Base-by-base conservation (phyloP, 2,113 vertebrate species). In the Vulpes lagopus region DNA sequence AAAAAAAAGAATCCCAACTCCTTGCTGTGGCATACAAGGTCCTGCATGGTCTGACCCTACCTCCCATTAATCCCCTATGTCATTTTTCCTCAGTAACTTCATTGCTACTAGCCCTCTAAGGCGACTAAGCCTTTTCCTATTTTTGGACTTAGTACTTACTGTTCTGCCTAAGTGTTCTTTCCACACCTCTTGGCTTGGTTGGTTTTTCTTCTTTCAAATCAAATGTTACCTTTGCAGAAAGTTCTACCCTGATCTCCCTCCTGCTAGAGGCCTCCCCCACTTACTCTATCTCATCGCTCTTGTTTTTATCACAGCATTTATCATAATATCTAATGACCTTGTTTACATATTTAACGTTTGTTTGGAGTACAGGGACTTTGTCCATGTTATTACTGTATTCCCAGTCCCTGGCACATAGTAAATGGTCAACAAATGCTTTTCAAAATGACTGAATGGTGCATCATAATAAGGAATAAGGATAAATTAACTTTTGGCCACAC, bases 381-480 rank as follows among this genome's bases (percentile, higher is more conserved):
- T 95, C 35, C 76, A 89, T 35, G 71, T 81, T 76, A 91, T 32
- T 81, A 16, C 73, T 92, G 11, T 76, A 89, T 69, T 92, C n/a
- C 64, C 43, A 76, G 67, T 85, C 35, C 11, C 30, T 94, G 20
- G 17, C 27, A 76, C 27, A 32, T 55, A 90, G 65, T 91, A 85
- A 81, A n/a, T 94, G 55, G 30, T 93, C 53, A 89, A 10, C 55
- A 94, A 80, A n/a, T 83, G 25, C 35, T 82, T 88, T 88, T 82
- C 38, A 59, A 91, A 92, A 82, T 86, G 35, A 51, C 49, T 65
- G 15, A 62, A 80, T 93, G 51, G 49, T 90, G 64, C 22, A 80
- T 76, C 81, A 87, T 57, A 55, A 67, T 62, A 91, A 86, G 51
- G n/a, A 96, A 73, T 96, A 71, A 95, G 20, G 51, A 69, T 73